Base-by-base conservation (phyloP, 2,888 invertebrate genomes). In the Drosophila pseudotakahashii region DNA sequence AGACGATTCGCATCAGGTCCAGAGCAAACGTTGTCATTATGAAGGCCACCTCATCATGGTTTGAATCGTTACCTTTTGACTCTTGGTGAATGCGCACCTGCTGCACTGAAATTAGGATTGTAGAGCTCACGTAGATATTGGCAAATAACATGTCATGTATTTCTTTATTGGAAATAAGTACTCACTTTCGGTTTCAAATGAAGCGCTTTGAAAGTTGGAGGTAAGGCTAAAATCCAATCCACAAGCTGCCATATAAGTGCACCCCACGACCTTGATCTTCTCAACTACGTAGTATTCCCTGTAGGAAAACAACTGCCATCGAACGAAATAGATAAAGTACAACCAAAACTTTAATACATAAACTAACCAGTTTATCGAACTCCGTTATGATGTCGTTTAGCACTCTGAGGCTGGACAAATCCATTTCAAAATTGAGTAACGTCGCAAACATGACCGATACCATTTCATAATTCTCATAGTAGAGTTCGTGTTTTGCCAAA, bases 391-490 rank as follows among this genome's bases (percentile, higher is more conserved):
- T 97, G 91, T 97, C 96, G 90, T 98, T 98, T 53, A 99, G 93
- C 39, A 96, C 94, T 51, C 95, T 93, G 16, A 97, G 92, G 55
- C 94, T 92, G 69, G 96, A 95, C 66, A 90, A 80, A 66, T 95
- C 94, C 54, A 94, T 89, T 79, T 95, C 94, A 90, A 96, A 96
- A 88, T 96, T 96, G 11, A 96, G 96, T 42, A 99, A 94, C 0
- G 97, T 96, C 0, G 98, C 99, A 91, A 99, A 99, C 97, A 99
- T 98, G 0, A 99, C 98, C 1, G 98, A 96, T 0, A 98, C 98
- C 81, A 96, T 95, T 55, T 95, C 94, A 89, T 98, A 98, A 73
- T 96, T 95, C 90, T 98, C 96, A 83, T 96, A 96, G 90, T 98
- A 98, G 2, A 98, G 93, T 76, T 97, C 96, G 62, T 95, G 94